phyloP scores from a whole-genome alignment of 1,140 invertebrate species.

The Euglossa dilemma region DNA sequence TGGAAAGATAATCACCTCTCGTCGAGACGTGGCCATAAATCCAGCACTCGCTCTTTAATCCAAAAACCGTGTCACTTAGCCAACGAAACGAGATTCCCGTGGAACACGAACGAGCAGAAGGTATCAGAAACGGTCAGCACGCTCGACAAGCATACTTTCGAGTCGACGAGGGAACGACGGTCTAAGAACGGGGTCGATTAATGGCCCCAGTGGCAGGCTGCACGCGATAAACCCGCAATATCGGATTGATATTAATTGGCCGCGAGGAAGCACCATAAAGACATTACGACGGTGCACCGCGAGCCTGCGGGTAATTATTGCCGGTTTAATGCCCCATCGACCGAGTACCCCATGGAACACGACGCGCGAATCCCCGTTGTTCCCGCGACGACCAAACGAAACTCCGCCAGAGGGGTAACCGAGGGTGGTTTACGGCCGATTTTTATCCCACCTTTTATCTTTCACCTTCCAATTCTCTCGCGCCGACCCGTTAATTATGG shows the following conservation, averaged over 20 bases:
- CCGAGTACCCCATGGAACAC: constrained; percentile 53
- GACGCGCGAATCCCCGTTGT: constrained; percentile 42
- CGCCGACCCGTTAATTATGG: constrained; percentile 15
- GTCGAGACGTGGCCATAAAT: background rate
- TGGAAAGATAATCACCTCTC: background rate
- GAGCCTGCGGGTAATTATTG: constrained; percentile 66
- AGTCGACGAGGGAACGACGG: background rate
- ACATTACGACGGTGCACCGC: constrained; percentile 66
- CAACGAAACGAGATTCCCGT: background rate
- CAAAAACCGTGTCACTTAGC: background rate
- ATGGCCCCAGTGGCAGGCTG: constrained; percentile 39
- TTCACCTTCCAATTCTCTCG: background rate
- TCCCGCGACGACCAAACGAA: background rate
- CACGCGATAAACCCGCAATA: constrained; percentile 66
- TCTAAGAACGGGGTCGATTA: constrained; percentile 53
- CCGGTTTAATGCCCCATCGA: constrained; percentile 69
- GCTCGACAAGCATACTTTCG: background rate
- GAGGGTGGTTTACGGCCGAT: constrained; percentile 35
- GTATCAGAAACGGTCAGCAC: background rate
- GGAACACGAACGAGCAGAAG: background rate
- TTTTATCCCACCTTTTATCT: constrained; percentile 56
- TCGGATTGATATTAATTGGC: constrained; percentile 71
- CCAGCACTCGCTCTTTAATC: background rate
- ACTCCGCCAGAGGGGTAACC: background rate
- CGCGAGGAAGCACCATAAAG: constrained; percentile 67